These are phyloP conservation scores for Ancistrus triradiatus DNA, from an alignment of 2,113 vertebrate species.

Conservation along the genomic window DNA sequence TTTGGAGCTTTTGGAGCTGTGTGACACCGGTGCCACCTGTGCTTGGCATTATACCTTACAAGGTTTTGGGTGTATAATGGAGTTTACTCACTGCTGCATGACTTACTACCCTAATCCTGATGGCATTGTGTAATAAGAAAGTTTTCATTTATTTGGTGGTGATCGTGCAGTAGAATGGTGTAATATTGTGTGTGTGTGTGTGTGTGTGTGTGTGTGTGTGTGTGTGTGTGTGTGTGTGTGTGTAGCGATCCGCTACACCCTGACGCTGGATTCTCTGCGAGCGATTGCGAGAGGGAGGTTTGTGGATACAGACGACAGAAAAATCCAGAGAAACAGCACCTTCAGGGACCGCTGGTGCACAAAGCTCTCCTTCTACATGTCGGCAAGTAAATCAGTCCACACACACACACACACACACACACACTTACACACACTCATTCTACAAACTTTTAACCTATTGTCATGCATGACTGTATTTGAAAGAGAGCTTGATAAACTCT, in stretches of 20 bases:
- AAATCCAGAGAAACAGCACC: slow-evolving; percentile 35
- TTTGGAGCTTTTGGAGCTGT: too few species aligned
- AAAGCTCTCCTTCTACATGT: slow-evolving; percentile 64
- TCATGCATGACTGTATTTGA: too few species aligned
- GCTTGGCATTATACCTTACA: too few species aligned
- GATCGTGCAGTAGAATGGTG: too few species aligned
- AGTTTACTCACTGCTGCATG: too few species aligned
- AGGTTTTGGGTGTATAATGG: too few species aligned
- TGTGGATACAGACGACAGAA: slow-evolving; percentile 48
- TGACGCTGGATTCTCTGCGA: slow-evolving; percentile 65
- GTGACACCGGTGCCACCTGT: too few species aligned
- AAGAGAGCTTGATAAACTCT: too few species aligned
- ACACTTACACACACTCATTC: too few species aligned
- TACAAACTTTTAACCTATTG: too few species aligned
- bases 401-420: background rate
- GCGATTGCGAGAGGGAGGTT: slow-evolving; percentile 63
- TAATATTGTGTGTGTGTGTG: slow-evolving; percentile 1
- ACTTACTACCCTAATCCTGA: too few species aligned
- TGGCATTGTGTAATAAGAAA: too few species aligned
- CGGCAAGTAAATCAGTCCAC: slow-evolving; percentile 66
- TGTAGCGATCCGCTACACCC: slow-evolving; percentile 60
- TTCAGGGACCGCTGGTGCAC: slow-evolving; percentile 49
- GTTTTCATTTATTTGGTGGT: background rate
- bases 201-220: slow-evolving; percentile 4
- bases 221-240: slow-evolving; percentile 8